Evolutionary conservation across 2,888 invertebrate genomes (phyloP), one percentile per base, ranked within the genome.

Genomic region (Halictus ligatus): DNA sequence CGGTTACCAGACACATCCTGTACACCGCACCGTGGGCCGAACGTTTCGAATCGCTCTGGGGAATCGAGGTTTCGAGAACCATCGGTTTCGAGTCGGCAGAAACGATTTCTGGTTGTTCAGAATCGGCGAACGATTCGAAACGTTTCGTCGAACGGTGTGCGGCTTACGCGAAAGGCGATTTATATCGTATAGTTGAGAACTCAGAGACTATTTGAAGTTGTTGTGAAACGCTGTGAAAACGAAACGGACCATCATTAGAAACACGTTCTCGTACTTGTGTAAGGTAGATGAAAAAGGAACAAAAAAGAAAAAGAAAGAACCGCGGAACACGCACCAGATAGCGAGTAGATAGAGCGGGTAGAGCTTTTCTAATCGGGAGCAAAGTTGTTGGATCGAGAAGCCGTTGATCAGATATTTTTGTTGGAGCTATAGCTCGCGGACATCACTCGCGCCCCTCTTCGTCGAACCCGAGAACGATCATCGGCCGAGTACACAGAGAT

Each of bases 221-320:
- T 91, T 92, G 92, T 21, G 35, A 90, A 90, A 91, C 85, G 93
- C 93, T 93, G 94, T 92, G 93, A 93, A 21, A 71, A 90, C 86
- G 90, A 92, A 89, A 93, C 91, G 94, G 93, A 94, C 93, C 93
- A 94, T 90, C 93, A 85, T 91, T 92, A 91, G 92, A 90, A 88
- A 87, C 69, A 69, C 85, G 81, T 77, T 88, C 88, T 88, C 87
- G 89, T 89, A 86, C 54, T 40, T 35, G 86, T 75, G 54, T 82
- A 83, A 83, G 72, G 83, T 81, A 89, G 73, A 43, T 46, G 43
- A 54, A 18, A 48, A 18, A 48, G 15, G 15, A 15, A 48, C 15
- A 48, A 7, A 13, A 15, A 48, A 5, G 18, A 50, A 18, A 35
- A 35, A 35, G 35, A 35, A 35, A 50, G 2, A 54, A 46, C 83